Evolutionary conservation across 2,113 vertebrate genomes (phyloP).

Genomic region (Rostratula benghalensis): DNA sequence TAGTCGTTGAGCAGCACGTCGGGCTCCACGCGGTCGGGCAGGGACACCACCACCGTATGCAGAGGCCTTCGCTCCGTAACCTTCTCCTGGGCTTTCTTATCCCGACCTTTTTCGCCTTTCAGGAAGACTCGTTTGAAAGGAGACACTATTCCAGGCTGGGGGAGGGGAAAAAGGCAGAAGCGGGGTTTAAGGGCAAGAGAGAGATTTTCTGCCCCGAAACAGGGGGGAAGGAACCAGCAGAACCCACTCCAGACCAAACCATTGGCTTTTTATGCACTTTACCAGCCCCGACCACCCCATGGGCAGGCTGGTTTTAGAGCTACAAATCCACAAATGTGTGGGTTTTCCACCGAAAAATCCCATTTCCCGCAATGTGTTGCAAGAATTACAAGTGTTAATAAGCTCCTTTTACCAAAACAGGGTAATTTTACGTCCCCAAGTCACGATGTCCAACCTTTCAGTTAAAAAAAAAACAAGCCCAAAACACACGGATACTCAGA

Average conservation of each 20-base stretch:
- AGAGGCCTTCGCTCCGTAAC: slow-evolving; percentile 88
- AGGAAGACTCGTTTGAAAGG: slow-evolving; percentile 97
- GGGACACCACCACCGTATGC: slow-evolving; percentile 87
- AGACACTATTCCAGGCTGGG: slow-evolving; percentile 92
- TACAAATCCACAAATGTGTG: accelerated
- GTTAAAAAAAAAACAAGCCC: background rate
- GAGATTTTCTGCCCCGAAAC: background rate
- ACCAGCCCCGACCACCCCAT: accelerated
- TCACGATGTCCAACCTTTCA: background rate
- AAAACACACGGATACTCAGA: too few species aligned
- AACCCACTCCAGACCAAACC: background rate
- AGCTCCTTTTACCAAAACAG: background rate
- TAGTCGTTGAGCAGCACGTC: slow-evolving; percentile 95
- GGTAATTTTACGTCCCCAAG: background rate
- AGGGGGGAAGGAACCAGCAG: background rate
- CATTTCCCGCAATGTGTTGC: accelerated
- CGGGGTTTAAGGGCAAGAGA: background rate
- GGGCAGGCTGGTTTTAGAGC: background rate
- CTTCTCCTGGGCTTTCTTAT: slow-evolving; percentile 96
- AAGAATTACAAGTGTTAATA: background rate
- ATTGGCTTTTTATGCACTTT: too few species aligned
- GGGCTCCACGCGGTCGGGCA: slow-evolving; percentile 90
- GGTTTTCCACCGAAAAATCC: background rate
- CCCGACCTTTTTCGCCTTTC: slow-evolving; percentile 92
- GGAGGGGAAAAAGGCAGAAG: background rate